Evolutionary conservation across 2,797 vertebrate genomes (phyloP).

Genomic region (Xerus rutilus): DNA sequence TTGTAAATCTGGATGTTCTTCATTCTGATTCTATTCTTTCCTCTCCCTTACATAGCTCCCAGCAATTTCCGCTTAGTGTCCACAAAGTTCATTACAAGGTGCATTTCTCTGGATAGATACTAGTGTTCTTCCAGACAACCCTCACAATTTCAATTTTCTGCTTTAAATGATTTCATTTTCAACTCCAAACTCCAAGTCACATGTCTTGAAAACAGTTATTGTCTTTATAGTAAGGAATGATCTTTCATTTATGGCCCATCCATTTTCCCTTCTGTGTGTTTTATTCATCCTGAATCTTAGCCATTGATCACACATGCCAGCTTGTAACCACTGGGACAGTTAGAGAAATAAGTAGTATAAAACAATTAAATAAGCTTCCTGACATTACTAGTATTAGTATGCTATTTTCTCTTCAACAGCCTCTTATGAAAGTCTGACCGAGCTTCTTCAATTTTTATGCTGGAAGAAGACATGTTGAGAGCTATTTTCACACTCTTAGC

Average conservation of each 20-base stretch:
- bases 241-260: neutral
- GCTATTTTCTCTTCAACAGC: neutral
- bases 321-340: neutral
- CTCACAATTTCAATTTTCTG: slow-evolving; percentile 2
- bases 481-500: neutral
- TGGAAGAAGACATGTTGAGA: slow-evolving; percentile 8
- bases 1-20: slow-evolving; percentile 72
- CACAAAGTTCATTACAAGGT: slow-evolving; percentile 57
- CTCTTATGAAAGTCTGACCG: slow-evolving; percentile 16
- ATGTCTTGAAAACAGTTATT: neutral
- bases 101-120: slow-evolving; percentile 48
- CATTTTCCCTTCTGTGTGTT: neutral
- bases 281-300: slow-evolving; percentile 46
- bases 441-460: neutral
- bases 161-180: slow-evolving; percentile 42
- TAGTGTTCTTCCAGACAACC: neutral
- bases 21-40: slow-evolving; percentile 74
- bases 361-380: slow-evolving; percentile 13
- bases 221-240: neutral
- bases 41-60: slow-evolving; percentile 59
- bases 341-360: slow-evolving; percentile 8
- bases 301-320: slow-evolving; percentile 4
- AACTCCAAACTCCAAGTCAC: slow-evolving; percentile 27
- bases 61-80: slow-evolving; percentile 56
- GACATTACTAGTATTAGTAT: slow-evolving; percentile 11